Percentiles rank a stretch among this genome's conserved stretches.
phyloP scores from a whole-genome alignment of 2,113 vertebrate genomes.

The Aptenodytes forsteri region DNA sequence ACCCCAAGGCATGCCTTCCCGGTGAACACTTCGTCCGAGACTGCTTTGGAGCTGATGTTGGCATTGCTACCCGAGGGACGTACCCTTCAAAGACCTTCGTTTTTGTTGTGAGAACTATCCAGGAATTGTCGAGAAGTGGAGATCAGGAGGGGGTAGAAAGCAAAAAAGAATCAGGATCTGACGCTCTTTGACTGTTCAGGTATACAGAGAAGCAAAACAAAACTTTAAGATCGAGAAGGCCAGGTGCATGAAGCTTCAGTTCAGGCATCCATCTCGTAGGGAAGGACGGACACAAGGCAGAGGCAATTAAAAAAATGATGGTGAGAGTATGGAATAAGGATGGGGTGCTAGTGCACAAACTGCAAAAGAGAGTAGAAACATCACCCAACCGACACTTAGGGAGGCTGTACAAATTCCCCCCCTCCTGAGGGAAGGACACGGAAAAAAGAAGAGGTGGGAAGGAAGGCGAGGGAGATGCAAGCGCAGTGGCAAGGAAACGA shows the following conservation, averaged over 20 bases:
- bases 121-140: not conserved
- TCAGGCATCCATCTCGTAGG: rapidly evolving
- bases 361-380: not conserved
- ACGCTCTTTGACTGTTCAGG: too few relatives aligned
- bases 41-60: not conserved
- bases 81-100: not conserved
- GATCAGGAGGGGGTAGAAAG: not conserved
- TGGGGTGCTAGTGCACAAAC: too few relatives aligned
- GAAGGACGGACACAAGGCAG: not conserved
- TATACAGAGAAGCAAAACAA: not conserved
- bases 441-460: not conserved
- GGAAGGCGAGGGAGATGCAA: rapidly evolving
- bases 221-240: not conserved
- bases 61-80: not conserved
- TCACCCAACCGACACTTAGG: rapidly evolving
- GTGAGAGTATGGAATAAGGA: too few relatives aligned
- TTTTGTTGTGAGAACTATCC: not conserved
- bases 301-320: too few relatives aligned
- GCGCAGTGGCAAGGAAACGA: rapidly evolving
- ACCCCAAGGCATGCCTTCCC: not conserved
- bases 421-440: not conserved
- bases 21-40: rapidly evolving
- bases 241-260: rapidly evolving
- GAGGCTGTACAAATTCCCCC: not conserved
- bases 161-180: rapidly evolving